Conservation (phyloP, 2,888 invertebrate species). For the Diaprepes abbreviatus region DNA sequence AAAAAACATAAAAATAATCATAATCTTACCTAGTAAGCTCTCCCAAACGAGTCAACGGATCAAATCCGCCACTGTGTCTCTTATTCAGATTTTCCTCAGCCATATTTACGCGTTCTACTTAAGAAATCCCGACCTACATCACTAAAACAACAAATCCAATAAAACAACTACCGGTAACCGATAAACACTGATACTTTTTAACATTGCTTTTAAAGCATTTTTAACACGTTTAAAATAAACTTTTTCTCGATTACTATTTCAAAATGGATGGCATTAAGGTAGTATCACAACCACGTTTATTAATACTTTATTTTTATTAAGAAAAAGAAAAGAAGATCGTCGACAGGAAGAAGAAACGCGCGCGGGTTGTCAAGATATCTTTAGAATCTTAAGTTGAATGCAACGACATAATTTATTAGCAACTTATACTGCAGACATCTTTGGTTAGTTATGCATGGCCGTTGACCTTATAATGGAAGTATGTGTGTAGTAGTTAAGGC, state of each 20-base stretch:
- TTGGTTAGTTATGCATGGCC: slow-evolving; percentile 61
- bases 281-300: slow-evolving; percentile 55
- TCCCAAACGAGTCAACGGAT: slow-evolving; percentile 82
- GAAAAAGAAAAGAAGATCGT: not conserved
- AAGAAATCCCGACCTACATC: slow-evolving; percentile 11
- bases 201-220: not conserved
- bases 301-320: slow-evolving; percentile 5
- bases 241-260: not conserved
- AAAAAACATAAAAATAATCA: not conserved
- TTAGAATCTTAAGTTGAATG: slow-evolving; percentile 48
- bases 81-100: slow-evolving; percentile 61
- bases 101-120: slow-evolving; percentile 50
- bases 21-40: slow-evolving; percentile 70
- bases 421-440: slow-evolving; percentile 55
- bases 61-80: slow-evolving; percentile 86
- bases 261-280: slow-evolving; percentile 53
- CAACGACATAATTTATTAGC: slow-evolving; percentile 56
- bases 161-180: slow-evolving; percentile 39
- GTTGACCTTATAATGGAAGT: slow-evolving; percentile 62
- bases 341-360: slow-evolving; percentile 45
- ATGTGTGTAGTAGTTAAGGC: slow-evolving; percentile 48
- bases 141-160: slow-evolving; percentile 56
- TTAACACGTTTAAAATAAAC: not conserved
- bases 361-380: slow-evolving; percentile 45
- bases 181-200: slow-evolving; percentile 25